Evolutionary conservation across 2,113 vertebrate species (phyloP).

Genomic region (Nematolebias whitei): DNA sequence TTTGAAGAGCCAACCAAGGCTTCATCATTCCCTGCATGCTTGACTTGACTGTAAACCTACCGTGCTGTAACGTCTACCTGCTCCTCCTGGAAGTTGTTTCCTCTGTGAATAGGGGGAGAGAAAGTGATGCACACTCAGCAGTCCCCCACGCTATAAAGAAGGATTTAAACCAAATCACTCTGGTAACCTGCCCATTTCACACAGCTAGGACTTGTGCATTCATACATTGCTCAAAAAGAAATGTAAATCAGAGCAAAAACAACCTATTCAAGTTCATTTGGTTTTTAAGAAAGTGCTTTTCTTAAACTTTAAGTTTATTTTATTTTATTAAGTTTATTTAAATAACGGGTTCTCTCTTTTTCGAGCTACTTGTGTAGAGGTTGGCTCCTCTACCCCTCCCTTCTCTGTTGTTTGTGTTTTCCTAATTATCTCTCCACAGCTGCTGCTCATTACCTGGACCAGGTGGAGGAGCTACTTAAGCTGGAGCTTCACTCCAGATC

Average conservation of each 20-base stretch:
- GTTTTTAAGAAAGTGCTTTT: not conserved
- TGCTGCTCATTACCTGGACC: no score
- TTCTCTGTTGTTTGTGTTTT: no score
- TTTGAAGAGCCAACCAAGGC: not conserved
- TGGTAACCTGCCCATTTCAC: conserved; percentile 62
- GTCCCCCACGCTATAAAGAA: conserved; percentile 37
- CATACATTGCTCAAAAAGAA: conserved; percentile 14
- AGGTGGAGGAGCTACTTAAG: no score
- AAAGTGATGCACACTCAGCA: conserved; percentile 63
- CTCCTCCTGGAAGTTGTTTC: conserved; percentile 67
- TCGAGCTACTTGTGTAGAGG: no score
- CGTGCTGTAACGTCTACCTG: conserved; percentile 57
- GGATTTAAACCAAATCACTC: conserved; percentile 62
- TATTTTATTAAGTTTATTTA: no score
- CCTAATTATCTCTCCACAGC: no score
- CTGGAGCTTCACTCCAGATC: no score
- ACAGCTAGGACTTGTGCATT: conserved; percentile 13
- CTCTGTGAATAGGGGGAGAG: conserved; percentile 69
- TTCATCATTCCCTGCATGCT: conserved; percentile 28
- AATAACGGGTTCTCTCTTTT: no score
- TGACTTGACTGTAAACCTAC: conserved; percentile 31
- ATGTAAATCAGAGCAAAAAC: conserved; percentile 22
- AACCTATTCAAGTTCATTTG: not conserved
- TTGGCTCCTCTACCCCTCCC: no score
- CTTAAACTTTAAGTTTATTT: no score